phyloP scores from a whole-genome alignment of 2,113 vertebrate genomes.

The Ameiurus melas region DNA sequence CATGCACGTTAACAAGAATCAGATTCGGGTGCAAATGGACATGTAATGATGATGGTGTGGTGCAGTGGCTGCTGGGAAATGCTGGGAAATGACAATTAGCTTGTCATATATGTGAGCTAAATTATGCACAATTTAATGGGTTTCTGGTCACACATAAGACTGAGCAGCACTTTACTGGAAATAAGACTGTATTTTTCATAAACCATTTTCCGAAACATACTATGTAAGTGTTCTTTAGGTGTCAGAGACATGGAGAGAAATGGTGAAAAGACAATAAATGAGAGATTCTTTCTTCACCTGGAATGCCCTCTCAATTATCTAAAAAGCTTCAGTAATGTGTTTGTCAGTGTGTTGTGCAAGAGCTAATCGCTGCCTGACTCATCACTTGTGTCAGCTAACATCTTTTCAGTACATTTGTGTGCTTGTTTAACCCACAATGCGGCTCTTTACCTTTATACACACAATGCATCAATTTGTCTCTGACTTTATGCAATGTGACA shows the following conservation, averaged over 20 bases:
- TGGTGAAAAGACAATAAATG: background rate
- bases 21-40: too few relatives aligned
- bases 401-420: slow-evolving; percentile 7
- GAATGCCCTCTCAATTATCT: background rate
- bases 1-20: too few relatives aligned
- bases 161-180: background rate
- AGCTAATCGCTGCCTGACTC: slow-evolving; percentile 4
- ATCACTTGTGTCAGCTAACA: background rate
- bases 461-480: background rate
- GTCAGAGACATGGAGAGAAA: background rate
- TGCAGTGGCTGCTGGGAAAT: too few relatives aligned
- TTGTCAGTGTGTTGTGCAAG: background rate
- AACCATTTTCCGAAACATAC: background rate
- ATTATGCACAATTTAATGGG: background rate
- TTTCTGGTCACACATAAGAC: too few relatives aligned
- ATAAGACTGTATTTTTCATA: background rate
- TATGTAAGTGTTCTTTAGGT: too few relatives aligned
- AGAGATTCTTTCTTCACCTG: background rate
- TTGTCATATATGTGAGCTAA: background rate
- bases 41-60: too few relatives aligned
- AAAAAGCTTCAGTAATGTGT: background rate
- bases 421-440: background rate
- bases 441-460: background rate
- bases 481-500: background rate
- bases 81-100: background rate